Percentiles rank a stretch among this genome's conserved stretches.
Conservation (phyloP, 2,797 vertebrate genomes). For the Alosa sapidissima region DNA sequence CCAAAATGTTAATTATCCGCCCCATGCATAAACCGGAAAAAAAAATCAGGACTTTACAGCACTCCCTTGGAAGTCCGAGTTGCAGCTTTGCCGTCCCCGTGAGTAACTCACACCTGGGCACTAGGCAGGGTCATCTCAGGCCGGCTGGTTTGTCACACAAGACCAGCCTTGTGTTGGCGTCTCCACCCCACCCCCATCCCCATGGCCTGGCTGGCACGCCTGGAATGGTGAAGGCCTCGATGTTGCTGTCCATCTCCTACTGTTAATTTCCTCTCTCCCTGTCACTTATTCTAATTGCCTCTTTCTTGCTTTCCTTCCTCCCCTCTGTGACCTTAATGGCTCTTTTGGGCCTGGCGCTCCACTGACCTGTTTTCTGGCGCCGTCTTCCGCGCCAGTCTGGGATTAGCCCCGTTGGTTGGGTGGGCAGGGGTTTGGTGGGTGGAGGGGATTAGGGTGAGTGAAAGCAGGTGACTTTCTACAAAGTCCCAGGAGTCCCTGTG, state of each 20-base stretch:
- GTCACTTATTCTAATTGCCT: neutral
- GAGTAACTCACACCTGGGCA: neutral
- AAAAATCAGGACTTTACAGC: neutral
- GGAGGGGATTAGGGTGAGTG: neutral
- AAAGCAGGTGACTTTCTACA: slow-evolving; percentile 20
- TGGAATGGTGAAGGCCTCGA: neutral
- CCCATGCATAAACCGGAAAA: no score
- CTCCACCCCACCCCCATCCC: neutral
- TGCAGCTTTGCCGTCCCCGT: neutral
- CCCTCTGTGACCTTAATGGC: neutral
- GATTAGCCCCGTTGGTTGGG: neutral
- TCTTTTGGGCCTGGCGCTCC: neutral
- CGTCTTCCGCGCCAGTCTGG: neutral
- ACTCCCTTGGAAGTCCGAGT: neutral
- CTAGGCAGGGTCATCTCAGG: neutral
- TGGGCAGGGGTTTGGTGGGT: no score
- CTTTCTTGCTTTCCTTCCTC: neutral
- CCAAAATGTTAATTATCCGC: no score
- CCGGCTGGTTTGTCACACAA: neutral
- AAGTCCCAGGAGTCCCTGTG: neutral
- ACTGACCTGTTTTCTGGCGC: neutral
- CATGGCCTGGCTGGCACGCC: neutral
- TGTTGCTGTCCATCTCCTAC: neutral
- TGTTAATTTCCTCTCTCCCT: neutral
- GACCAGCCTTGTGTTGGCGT: neutral